Conservation (phyloP, 2,888 invertebrate genomes). For the Sympetrum striolatum region DNA sequence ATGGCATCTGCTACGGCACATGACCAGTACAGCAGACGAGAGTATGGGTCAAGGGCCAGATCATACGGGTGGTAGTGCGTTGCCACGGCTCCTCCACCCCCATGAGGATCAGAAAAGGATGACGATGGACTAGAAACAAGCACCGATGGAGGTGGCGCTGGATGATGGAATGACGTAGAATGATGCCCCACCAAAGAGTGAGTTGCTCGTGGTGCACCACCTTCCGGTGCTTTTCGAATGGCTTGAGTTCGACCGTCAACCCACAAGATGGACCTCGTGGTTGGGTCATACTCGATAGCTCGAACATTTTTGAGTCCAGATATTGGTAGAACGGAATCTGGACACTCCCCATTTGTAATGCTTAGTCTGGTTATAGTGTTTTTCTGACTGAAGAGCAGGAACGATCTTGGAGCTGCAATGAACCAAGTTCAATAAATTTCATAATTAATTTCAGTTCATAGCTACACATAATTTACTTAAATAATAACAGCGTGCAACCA, state of each 20-base stretch:
- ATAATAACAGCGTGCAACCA: too few relatives aligned
- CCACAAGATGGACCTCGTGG: constrained; percentile 74
- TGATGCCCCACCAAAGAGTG: constrained; percentile 37
- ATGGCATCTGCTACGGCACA: constrained; percentile 84
- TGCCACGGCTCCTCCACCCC: neutral
- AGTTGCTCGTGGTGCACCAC: constrained; percentile 61
- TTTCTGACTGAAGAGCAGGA: constrained; percentile 84
- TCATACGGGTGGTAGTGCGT: constrained; percentile 71
- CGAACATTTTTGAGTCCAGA: constrained; percentile 79
- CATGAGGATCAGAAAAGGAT: neutral
- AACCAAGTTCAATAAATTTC: neutral
- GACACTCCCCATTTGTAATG: constrained; percentile 79
- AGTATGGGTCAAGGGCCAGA: constrained; percentile 84
- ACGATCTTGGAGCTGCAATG: constrained; percentile 79
- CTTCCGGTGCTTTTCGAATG: constrained; percentile 73
- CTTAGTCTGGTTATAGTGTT: constrained; percentile 82
- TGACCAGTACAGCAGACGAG: constrained; percentile 88
- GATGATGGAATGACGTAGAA: constrained; percentile 44
- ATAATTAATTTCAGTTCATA: too few relatives aligned
- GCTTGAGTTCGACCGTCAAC: constrained; percentile 80
- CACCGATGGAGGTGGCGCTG: constrained; percentile 58
- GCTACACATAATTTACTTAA: too few relatives aligned
- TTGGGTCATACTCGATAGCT: constrained; percentile 88
- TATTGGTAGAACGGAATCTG: constrained; percentile 80
- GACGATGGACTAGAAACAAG: constrained; percentile 57